phyloP scores from a whole-genome alignment of 1,140 invertebrate species.

The Drosophila obscura region DNA sequence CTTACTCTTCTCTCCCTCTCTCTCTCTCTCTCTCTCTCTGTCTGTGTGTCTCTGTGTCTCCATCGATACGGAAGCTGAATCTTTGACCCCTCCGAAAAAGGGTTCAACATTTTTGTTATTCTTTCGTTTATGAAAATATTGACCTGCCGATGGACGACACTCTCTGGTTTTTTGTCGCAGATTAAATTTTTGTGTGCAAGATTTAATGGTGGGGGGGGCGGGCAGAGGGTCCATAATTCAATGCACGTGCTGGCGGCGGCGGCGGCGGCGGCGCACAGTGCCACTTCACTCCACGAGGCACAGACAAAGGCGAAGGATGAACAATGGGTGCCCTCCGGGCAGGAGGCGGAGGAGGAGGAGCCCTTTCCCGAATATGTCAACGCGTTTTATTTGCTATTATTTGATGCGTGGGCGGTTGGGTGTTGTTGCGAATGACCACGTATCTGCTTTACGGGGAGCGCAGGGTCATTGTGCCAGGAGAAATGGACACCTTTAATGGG shows the following conservation, averaged over 20 bases:
- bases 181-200: slow-evolving; percentile 41
- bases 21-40: background rate
- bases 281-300: slow-evolving; percentile 8
- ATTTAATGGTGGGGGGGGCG: slow-evolving; percentile 33
- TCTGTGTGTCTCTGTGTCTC: background rate
- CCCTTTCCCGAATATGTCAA: slow-evolving; percentile 10
- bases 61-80: slow-evolving; percentile 36
- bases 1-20: background rate
- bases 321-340: slow-evolving; percentile 31
- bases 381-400: slow-evolving; percentile 40
- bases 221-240: slow-evolving; percentile 54
- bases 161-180: slow-evolving; percentile 11
- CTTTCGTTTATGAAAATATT: slow-evolving; percentile 38
- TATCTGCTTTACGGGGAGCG: slow-evolving; percentile 25
- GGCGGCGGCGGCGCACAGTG: background rate
- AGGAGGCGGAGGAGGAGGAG: slow-evolving; percentile 2
- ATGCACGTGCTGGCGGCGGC: slow-evolving; percentile 43
- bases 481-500: slow-evolving; percentile 28
- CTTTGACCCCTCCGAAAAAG: slow-evolving; percentile 27
- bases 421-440: slow-evolving; percentile 24
- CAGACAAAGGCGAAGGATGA: slow-evolving; percentile 20
- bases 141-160: slow-evolving; percentile 23
- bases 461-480: slow-evolving; percentile 28
- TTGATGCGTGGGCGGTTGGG: slow-evolving; percentile 21
- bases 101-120: slow-evolving; percentile 28